Evolutionary conservation across 2,113 vertebrate species (phyloP).

Genomic region (Rhineura floridana): DNA sequence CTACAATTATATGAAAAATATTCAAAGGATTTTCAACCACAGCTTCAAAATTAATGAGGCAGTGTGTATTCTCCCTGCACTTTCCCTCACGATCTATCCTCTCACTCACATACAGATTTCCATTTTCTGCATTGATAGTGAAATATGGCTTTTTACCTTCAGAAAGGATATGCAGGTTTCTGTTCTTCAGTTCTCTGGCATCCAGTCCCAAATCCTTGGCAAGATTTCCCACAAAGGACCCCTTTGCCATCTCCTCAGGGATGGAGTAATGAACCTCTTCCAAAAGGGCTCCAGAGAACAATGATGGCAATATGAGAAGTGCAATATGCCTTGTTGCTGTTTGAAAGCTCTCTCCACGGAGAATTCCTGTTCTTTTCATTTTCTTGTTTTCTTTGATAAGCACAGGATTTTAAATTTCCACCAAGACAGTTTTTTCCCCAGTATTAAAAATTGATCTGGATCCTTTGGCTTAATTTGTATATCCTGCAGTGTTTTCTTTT

Average conservation of each 20-base stretch:
- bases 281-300: neutral
- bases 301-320: neutral
- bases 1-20: constrained; percentile 68
- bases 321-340: neutral
- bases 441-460: neutral
- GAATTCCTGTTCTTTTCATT: neutral
- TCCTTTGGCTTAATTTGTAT: neutral
- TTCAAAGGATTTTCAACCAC: constrained; percentile 47
- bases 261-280: constrained; percentile 43
- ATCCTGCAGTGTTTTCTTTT: neutral
- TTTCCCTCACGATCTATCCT: constrained; percentile 63
- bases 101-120: constrained; percentile 54
- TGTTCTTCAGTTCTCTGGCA: constrained; percentile 3
- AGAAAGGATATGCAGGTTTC: constrained; percentile 37
- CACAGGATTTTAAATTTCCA: neutral
- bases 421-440: neutral
- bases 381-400: neutral
- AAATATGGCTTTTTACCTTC: constrained; percentile 38
- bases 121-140: constrained; percentile 51
- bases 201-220: constrained; percentile 37
- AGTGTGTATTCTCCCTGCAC: constrained; percentile 54
- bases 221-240: constrained; percentile 45
- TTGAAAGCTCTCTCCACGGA: neutral
- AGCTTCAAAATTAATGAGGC: constrained; percentile 37
- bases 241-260: constrained; percentile 38